A percentile compares a stretch with the other conserved stretches of the same genome.
Evolutionary conservation across 2,113 vertebrate species (phyloP).

Genomic region (Platichthys stellatus): DNA sequence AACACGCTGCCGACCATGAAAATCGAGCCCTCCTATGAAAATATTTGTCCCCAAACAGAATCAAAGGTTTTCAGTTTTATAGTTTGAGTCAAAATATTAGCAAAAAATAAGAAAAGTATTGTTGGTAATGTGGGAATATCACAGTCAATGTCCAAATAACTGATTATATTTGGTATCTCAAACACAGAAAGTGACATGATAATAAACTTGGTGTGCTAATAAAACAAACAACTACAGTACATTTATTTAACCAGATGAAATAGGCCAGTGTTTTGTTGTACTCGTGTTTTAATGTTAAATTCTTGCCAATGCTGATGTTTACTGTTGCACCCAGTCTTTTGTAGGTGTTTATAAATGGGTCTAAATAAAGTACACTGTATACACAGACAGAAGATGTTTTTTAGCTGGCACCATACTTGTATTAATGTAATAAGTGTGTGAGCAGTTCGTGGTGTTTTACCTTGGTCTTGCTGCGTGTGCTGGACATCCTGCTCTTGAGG

Average conservation of each 20-base stretch:
- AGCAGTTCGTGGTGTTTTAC: constrained; percentile 49
- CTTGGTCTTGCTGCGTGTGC: constrained; percentile 91
- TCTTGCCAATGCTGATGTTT: too few species aligned
- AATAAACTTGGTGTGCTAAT: background rate
- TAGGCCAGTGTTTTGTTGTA: too few species aligned
- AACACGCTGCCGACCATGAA: background rate
- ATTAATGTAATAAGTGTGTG: too few species aligned
- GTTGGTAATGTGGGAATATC: too few species aligned
- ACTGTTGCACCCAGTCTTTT: too few species aligned
- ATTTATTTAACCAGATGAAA: too few species aligned
- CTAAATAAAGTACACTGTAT: background rate
- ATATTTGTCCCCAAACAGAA: background rate
- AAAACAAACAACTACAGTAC: background rate
- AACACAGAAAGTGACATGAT: background rate
- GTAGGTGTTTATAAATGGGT: too few species aligned
- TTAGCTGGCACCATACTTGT: too few species aligned
- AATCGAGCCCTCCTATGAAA: background rate
- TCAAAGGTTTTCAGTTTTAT: background rate
- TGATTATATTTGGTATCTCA: background rate
- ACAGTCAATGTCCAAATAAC: too few species aligned
- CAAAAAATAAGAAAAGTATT: background rate
- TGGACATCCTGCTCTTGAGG: constrained; percentile 95
- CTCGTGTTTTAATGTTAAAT: background rate
- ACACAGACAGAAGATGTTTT: background rate
- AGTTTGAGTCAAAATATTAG: background rate